These are phyloP conservation scores for Ambastaia sidthimunki DNA, from an alignment of 2,797 vertebrate species.

Conservation along the genomic window DNA sequence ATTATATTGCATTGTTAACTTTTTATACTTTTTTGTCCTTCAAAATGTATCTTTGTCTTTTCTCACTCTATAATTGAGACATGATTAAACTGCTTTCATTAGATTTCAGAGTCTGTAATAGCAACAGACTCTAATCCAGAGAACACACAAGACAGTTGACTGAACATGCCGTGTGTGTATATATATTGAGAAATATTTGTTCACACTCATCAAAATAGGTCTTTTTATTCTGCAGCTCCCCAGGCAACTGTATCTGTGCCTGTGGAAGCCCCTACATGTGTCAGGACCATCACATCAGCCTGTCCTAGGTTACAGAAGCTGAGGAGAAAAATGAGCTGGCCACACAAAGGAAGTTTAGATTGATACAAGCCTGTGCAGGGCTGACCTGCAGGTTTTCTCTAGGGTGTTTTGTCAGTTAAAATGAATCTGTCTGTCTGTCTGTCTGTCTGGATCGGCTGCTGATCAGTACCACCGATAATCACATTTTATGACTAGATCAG, in stretches of 20 bases:
- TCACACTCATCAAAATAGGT: constrained; percentile 33
- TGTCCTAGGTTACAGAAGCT: constrained; percentile 41
- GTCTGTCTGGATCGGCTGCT: neutral
- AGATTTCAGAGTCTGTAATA: too few species aligned
- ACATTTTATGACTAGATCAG: too few species aligned
- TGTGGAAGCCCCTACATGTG: constrained; percentile 10
- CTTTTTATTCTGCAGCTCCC: constrained; percentile 13
- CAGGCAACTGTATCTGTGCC: constrained; percentile 13
- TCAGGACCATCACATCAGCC: constrained; percentile 31
- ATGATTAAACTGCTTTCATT: neutral
- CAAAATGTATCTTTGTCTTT: neutral
- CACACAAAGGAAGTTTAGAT: constrained; percentile 38
- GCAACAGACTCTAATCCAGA: neutral
- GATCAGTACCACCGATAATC: too few species aligned
- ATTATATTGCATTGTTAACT: neutral
- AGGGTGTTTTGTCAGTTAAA: constrained; percentile 36
- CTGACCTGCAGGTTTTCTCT: constrained; percentile 33
- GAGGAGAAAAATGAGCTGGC: constrained; percentile 37
- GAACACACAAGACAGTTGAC: constrained; percentile 2
- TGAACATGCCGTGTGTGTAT: constrained; percentile 12
- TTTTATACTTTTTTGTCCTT: neutral
- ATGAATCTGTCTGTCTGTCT: constrained; percentile 26
- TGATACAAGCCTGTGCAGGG: constrained; percentile 40
- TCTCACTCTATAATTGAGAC: constrained; percentile 30
- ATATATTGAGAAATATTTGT: constrained; percentile 28